Evolutionary conservation across 64 coral and sea anemone species (phyloP), one percentile per base, ranked within the genome.

Genomic region (Acropora tenuis): DNA sequence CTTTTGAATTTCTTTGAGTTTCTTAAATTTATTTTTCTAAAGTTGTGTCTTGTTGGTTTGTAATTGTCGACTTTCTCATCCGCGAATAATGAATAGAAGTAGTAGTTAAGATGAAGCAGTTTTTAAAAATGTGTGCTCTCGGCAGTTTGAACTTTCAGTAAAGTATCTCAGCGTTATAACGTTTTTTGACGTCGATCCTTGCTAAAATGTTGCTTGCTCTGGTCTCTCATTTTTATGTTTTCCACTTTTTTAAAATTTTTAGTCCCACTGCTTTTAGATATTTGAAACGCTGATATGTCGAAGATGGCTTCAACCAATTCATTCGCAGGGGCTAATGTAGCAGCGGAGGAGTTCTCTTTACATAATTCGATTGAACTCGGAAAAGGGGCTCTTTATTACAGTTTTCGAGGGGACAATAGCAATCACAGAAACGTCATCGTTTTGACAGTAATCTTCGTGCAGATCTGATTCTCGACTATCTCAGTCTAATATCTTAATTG

Each of bases 401-500:
- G 43, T 43, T 1, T 5, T 66, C 9, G 82, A 84, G 47, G 82
- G 82, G n/a, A 67, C 65, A 67, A 84, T 84, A 69, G 61, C 82
- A 69, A 84, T 84, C 16, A 19, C 47, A 48, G 82, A 61, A 5
- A 84, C 82, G 6, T 84, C 17, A 43, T 84, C 30, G 82, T 84
- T 20, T 48, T 84, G 71, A 69, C 82, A 69, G 82, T 84, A 3
- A 84, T 84, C 46, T 84, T 84, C 5, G 82, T 71, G 2, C 61
- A 49, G 59, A 68, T 84, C 12, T 65, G 82, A 48, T 84, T 84
- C 65, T 84, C 82, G 5, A 84, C 82, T 16, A 65, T 84, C 44
- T 84, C 30, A 30, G 30, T 30, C 82, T 8, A 84, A 84, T 45
- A 84, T 84, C 16, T 71, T 84, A 48, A 84, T 84, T 18, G 61